A percentile compares a stretch with the other conserved stretches of the same genome.
Evolutionary conservation across 1,140 invertebrate genomes (phyloP).

Genomic region (Zaprionus tsacasi): DNA sequence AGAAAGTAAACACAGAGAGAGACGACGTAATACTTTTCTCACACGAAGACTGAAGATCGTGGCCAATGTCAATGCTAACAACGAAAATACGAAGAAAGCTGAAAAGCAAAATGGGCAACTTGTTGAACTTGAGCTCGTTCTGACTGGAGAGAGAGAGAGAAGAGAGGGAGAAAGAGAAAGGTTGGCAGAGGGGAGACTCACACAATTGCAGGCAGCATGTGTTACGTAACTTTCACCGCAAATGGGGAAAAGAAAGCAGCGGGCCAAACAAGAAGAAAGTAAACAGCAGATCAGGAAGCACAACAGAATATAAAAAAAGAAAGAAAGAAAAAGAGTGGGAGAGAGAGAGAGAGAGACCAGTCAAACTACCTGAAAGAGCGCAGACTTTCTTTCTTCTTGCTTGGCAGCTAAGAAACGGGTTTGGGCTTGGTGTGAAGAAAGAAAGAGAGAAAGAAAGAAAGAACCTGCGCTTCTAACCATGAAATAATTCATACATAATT

Average conservation of each 20-base stretch:
- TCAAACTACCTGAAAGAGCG: constrained; percentile 2
- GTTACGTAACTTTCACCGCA: constrained; percentile 76
- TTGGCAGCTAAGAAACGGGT: neutral
- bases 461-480: neutral
- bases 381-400: constrained; percentile 1
- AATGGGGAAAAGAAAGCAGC: constrained; percentile 51
- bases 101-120: constrained; percentile 57
- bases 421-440: neutral
- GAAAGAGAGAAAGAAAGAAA: neutral
- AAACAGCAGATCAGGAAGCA: constrained; percentile 57
- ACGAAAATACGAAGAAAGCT: constrained; percentile 68
- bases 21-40: constrained; percentile 64
- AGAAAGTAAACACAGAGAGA: constrained; percentile 53
- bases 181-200: neutral
- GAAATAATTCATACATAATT: constrained; percentile 2
- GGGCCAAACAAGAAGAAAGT: constrained; percentile 62
- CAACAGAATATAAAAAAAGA: constrained; percentile 12
- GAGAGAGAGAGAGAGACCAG: constrained; percentile 1
- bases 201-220: constrained; percentile 49
- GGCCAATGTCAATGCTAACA: constrained; percentile 37
- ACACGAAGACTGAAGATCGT: constrained; percentile 14
- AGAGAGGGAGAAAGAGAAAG: neutral
- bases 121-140: constrained; percentile 79
- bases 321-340: neutral
- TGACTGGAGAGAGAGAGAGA: constrained; percentile 28